Evolutionary conservation across 2,113 vertebrate genomes (phyloP).

Genomic region (Jacana jacana): DNA sequence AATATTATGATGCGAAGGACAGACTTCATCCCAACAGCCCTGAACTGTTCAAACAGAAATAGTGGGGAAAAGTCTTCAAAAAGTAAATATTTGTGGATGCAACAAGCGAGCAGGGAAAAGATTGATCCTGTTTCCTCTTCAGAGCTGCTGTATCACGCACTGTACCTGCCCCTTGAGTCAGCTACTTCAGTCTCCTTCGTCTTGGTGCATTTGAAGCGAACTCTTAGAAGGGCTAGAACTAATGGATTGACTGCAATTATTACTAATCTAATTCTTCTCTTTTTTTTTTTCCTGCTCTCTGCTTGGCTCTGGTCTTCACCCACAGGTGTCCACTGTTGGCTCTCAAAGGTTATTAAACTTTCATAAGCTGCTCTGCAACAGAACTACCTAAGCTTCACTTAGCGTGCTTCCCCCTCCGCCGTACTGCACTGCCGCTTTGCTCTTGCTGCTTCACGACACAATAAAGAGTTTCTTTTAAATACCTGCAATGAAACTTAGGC

Average conservation of each 20-base stretch:
- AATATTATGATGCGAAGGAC: neutral
- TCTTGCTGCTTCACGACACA: conserved; percentile 66
- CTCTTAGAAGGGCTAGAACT: conserved; percentile 48
- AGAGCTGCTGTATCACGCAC: neutral
- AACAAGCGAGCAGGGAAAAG: conserved; percentile 33
- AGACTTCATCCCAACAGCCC: neutral
- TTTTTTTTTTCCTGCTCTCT: conserved; percentile 68
- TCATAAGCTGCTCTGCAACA: conserved; percentile 65
- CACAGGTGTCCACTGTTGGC: conserved; percentile 68
- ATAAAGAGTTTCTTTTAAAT: neutral
- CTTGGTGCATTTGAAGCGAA: conserved; percentile 42
- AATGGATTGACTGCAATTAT: conserved; percentile 54
- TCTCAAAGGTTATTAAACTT: conserved; percentile 79
- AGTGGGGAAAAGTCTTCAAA: neutral
- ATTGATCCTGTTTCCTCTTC: neutral
- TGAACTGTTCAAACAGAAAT: conserved; percentile 26
- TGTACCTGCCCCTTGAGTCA: neutral
- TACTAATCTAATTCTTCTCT: conserved; percentile 67
- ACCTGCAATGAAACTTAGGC: conserved; percentile 81
- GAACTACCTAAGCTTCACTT: conserved; percentile 50
- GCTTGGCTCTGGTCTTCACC: conserved; percentile 72
- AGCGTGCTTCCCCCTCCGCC: conserved; percentile 52
- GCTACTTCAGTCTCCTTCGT: conserved; percentile 67
- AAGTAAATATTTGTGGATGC: conserved; percentile 54
- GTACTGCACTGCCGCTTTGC: conserved; percentile 62